phyloP scores from a whole-genome alignment of 1,140 invertebrate genomes.

The Ceratosolen fusciceps region DNA sequence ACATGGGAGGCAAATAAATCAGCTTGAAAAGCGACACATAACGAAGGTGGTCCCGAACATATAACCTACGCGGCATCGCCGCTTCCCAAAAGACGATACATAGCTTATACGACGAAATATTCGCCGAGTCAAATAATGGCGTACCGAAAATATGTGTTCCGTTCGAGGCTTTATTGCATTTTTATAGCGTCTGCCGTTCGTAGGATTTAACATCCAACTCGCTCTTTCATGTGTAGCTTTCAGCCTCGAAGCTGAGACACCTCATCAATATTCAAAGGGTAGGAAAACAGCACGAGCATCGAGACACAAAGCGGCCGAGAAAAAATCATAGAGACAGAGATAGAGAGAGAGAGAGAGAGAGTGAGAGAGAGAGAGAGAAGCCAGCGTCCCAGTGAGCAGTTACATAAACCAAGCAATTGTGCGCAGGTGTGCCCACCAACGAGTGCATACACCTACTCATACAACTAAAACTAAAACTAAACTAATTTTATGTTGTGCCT shows the following conservation, averaged over 20 bases:
- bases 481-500: not conserved
- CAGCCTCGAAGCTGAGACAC: constrained; percentile 48
- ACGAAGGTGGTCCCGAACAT: constrained; percentile 11
- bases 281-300: constrained; percentile 1
- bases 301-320: constrained; percentile 13
- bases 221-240: not conserved
- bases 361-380: constrained; percentile 12
- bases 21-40: constrained; percentile 20
- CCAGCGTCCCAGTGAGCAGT: not conserved
- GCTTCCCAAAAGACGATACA: constrained; percentile 2
- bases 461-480: not conserved
- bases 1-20: constrained; percentile 24
- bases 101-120: constrained; percentile 14
- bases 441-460: not conserved
- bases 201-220: constrained; percentile 11
- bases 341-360: constrained; percentile 24
- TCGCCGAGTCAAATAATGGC: constrained; percentile 23
- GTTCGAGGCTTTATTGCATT: constrained; percentile 31
- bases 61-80: not conserved
- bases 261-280: constrained; percentile 58
- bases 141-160: constrained; percentile 12
- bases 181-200: constrained; percentile 22
- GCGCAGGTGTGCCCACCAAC: not conserved
- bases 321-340: constrained; percentile 37
- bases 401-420: not conserved